A percentile compares a stretch with the other conserved stretches of the same genome.
These are phyloP conservation scores for Anoplophora glabripennis DNA, from an alignment of 1,140 invertebrate species.

Conservation along the genomic window DNA sequence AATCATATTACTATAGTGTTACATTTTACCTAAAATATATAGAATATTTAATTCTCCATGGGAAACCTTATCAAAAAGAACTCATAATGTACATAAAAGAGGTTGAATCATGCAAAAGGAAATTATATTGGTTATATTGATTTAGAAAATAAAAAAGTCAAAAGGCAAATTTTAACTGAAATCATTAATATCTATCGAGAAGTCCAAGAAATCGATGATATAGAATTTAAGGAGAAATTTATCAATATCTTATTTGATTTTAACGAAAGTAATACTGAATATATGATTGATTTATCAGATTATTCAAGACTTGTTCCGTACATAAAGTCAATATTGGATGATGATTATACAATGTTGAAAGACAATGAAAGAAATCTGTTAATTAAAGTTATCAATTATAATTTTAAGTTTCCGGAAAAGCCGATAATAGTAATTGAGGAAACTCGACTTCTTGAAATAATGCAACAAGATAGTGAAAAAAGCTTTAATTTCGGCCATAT, in stretches of 20 bases:
- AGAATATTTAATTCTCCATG: conserved; percentile 4
- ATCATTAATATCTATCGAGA: not conserved
- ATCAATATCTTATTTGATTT: not conserved
- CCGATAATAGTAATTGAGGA: too few relatives aligned
- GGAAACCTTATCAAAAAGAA: not conserved
- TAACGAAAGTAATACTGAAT: not conserved
- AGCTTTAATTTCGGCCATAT: too few relatives aligned
- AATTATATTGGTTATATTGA: not conserved
- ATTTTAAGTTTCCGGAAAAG: conserved; percentile 5
- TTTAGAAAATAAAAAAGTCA: not conserved
- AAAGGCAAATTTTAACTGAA: conserved; percentile 5
- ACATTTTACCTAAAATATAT: conserved; percentile 1
- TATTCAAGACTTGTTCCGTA: not conserved
- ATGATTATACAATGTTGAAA: not conserved
- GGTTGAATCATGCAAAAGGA: not conserved
- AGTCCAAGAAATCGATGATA: not conserved
- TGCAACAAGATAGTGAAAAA: too few relatives aligned
- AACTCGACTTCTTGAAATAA: too few relatives aligned
- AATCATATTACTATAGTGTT: not conserved
- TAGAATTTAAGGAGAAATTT: not conserved
- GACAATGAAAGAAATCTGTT: not conserved
- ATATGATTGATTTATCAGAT: conserved; percentile 2
- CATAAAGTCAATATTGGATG: not conserved
- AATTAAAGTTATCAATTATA: conserved; percentile 4
- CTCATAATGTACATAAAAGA: conserved; percentile 4